These are phyloP conservation scores for Helicorthomorpha holstii DNA, from an alignment of 1,140 invertebrate species.

Conservation along the genomic window DNA sequence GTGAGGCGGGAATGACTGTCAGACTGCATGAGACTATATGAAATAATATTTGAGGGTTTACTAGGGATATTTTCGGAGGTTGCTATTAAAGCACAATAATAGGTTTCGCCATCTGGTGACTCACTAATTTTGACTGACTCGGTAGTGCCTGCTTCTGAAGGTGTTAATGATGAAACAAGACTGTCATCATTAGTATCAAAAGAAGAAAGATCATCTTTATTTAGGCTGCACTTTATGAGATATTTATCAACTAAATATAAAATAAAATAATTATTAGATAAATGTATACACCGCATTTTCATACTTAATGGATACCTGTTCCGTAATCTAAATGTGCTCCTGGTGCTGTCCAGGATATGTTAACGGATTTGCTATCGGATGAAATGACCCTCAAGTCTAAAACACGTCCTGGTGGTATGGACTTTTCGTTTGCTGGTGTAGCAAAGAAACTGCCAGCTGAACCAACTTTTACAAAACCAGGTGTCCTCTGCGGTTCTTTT, in stretches of 20 bases:
- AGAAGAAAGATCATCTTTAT: not conserved
- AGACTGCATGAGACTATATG: not conserved
- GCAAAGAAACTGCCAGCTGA: conserved; percentile 2
- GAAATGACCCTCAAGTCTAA: conserved; percentile 19
- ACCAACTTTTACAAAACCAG: no score
- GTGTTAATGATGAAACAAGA: not conserved
- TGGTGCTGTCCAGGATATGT: conserved; percentile 35
- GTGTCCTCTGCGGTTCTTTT: no score
- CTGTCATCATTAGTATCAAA: not conserved
- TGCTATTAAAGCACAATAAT: not conserved
- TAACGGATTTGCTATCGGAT: conserved; percentile 20
- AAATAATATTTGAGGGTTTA: not conserved
- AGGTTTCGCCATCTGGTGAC: not conserved
- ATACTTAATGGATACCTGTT: conserved; percentile 6
- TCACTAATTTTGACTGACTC: not conserved
- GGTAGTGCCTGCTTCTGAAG: not conserved
- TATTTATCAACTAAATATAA: not conserved
- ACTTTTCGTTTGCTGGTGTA: conserved; percentile 7
- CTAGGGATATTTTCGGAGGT: not conserved
- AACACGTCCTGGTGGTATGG: conserved; percentile 15
- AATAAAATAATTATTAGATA: not conserved
- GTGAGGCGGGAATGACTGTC: conserved; percentile 4
- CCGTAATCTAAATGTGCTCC: conserved; percentile 24
- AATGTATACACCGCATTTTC: not conserved
- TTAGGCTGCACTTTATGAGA: not conserved